phyloP scores from a whole-genome alignment of 2,797 vertebrate species.

The Syngnathus acus region DNA sequence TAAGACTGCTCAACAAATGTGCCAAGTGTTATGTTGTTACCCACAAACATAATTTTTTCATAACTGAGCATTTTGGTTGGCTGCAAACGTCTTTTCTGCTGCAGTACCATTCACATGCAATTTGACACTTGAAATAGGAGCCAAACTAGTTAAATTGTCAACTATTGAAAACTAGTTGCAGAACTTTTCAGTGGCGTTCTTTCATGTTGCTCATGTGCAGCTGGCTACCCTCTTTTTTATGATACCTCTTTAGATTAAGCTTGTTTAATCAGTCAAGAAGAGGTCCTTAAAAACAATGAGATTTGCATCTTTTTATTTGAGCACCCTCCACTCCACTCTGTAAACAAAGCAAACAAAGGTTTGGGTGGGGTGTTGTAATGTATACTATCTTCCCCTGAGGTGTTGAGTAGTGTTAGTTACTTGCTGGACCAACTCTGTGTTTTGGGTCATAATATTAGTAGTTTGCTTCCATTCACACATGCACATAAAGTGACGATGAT shows the following conservation, averaged over 20 bases:
- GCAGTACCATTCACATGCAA: no score
- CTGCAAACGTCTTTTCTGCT: no score
- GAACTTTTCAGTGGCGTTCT: no score
- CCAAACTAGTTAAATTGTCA: no score
- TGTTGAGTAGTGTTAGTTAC: constrained; percentile 7
- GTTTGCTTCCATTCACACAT: constrained; percentile 1
- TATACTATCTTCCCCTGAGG: not conserved
- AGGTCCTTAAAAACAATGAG: not conserved
- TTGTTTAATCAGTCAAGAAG: not conserved
- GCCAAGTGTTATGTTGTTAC: no score
- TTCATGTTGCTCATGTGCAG: not conserved
- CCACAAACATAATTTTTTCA: no score
- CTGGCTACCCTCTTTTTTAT: not conserved
- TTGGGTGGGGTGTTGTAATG: constrained; percentile 34
- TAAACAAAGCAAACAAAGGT: constrained; percentile 27
- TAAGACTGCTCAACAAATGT: not conserved
- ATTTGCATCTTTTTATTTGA: not conserved
- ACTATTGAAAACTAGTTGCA: no score
- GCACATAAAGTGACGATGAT: not conserved
- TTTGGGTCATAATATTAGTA: constrained; percentile 31
- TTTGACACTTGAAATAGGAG: no score
- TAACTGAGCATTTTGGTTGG: no score
- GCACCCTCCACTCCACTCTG: not conserved
- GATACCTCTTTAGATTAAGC: not conserved
- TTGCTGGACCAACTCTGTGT: constrained; percentile 3